Evolutionary conservation across 2,888 invertebrate species (phyloP).

Genomic region (Abrostola triplasia): DNA sequence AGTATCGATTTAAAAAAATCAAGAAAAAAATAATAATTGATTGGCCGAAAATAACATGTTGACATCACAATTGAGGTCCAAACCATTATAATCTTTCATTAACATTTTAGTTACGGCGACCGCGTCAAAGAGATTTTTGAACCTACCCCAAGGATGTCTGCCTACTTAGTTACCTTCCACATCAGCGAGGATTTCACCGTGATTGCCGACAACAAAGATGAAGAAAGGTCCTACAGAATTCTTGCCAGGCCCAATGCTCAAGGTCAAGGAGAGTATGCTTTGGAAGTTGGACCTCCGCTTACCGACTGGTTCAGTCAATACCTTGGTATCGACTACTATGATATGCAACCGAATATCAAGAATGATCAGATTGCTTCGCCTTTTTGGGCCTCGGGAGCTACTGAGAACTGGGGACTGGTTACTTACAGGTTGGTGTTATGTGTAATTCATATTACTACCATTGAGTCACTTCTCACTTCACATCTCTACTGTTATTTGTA

Average conservation of each 20-base stretch:
- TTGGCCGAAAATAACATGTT: too few relatives aligned
- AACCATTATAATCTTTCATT: too few relatives aligned
- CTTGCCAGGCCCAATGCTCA: conserved; percentile 77
- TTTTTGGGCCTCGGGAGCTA: conserved; percentile 85
- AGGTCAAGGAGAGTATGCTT: conserved; percentile 80
- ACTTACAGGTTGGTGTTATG: conserved; percentile 74
- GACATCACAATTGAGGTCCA: too few relatives aligned
- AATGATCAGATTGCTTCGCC: conserved; percentile 84
- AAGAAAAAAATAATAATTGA: not conserved
- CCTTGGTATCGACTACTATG: conserved; percentile 77
- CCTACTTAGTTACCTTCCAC: conserved; percentile 94
- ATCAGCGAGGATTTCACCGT: conserved; percentile 80
- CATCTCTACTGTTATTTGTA: too few relatives aligned
- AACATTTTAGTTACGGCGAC: conserved; percentile 67
- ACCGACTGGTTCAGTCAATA: conserved; percentile 79
- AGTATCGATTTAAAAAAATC: too few relatives aligned
- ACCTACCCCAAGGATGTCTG: conserved; percentile 92
- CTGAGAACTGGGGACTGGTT: conserved; percentile 85
- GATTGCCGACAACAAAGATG: conserved; percentile 75
- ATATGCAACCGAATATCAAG: conserved; percentile 76
- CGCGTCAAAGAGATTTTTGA: conserved; percentile 81
- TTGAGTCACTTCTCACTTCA: too few relatives aligned
- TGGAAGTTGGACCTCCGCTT: conserved; percentile 78
- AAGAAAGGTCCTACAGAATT: conserved; percentile 73
- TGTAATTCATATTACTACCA: not conserved